These are phyloP conservation scores for Xanthia icteritia DNA, from an alignment of 2,888 invertebrate species.

Conservation along the genomic window DNA sequence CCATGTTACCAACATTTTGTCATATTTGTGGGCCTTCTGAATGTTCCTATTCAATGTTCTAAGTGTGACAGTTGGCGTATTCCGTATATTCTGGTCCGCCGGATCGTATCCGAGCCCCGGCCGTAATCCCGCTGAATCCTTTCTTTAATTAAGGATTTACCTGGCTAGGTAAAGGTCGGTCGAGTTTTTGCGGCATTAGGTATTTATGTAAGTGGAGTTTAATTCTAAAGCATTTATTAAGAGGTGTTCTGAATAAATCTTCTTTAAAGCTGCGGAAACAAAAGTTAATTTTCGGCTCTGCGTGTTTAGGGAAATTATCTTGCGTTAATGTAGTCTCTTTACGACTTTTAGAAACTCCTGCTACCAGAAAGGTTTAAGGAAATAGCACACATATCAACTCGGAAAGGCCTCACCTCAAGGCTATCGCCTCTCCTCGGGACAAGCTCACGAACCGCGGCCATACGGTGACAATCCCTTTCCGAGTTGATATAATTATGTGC, in stretches of 20 bases:
- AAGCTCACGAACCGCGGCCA: too few relatives aligned
- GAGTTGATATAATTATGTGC: too few relatives aligned
- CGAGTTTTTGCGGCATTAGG: conserved; percentile 54
- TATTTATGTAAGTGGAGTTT: conserved; percentile 47
- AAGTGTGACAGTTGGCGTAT: conserved; percentile 54
- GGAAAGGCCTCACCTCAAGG: too few relatives aligned
- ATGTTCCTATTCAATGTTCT: not conserved
- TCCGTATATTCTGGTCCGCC: conserved; percentile 48
- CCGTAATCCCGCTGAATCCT: conserved; percentile 59
- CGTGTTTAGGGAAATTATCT: conserved; percentile 6
- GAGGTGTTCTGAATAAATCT: conserved; percentile 35
- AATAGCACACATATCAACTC: too few relatives aligned
- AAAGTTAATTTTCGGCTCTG: conserved; percentile 32
- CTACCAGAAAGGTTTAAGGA: not conserved
- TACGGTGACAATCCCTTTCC: too few relatives aligned
- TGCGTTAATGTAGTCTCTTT: not conserved
- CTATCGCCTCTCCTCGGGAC: too few relatives aligned
- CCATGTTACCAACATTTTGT: not conserved
- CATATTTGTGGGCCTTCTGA: conserved; percentile 30
- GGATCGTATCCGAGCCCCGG: conserved; percentile 35
- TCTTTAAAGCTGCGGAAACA: conserved; percentile 10
- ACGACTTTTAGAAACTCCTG: not conserved
- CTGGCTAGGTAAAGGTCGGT: conserved; percentile 51
- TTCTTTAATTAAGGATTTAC: conserved; percentile 67
- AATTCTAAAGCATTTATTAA: conserved; percentile 43